Evolutionary conservation across 2,888 invertebrate species (phyloP).

Genomic region (Phaedon cochleariae): DNA sequence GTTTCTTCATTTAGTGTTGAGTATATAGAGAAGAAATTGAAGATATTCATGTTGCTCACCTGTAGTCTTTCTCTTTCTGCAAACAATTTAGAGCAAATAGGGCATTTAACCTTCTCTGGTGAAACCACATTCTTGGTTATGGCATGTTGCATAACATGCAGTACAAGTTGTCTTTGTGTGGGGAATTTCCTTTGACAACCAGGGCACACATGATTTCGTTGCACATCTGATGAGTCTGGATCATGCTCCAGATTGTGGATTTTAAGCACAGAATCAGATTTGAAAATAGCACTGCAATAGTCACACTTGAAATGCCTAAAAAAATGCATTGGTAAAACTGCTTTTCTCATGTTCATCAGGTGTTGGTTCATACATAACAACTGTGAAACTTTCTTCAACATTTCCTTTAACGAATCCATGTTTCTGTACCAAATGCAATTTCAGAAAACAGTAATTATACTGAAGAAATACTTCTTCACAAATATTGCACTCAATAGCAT

Average conservation of each 20-base stretch:
- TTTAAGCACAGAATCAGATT: conserved; percentile 50
- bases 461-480: conserved; percentile 53
- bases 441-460: conserved; percentile 49
- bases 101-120: conserved; percentile 66
- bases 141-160: conserved; percentile 51
- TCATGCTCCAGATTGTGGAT: conserved; percentile 53
- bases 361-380: conserved; percentile 47
- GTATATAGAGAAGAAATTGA: no score
- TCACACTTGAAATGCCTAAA: conserved; percentile 51
- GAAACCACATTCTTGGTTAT: conserved; percentile 40
- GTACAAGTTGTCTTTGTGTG: conserved; percentile 50
- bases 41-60: conserved; percentile 54
- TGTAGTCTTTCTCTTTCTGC: conserved; percentile 69
- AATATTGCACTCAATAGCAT: conserved; percentile 53
- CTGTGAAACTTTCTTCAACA: conserved; percentile 52
- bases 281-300: conserved; percentile 47
- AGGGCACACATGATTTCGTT: conserved; percentile 52
- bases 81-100: conserved; percentile 73
- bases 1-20: no score
- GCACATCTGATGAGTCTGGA: conserved; percentile 49
- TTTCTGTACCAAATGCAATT: conserved; percentile 50
- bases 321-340: conserved; percentile 11
- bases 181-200: conserved; percentile 53
- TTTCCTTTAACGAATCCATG: conserved; percentile 47
- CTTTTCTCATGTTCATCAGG: neutral